Base-by-base conservation (phyloP, 2,797 vertebrate species). In the Myoxocephalus aenaeus region DNA sequence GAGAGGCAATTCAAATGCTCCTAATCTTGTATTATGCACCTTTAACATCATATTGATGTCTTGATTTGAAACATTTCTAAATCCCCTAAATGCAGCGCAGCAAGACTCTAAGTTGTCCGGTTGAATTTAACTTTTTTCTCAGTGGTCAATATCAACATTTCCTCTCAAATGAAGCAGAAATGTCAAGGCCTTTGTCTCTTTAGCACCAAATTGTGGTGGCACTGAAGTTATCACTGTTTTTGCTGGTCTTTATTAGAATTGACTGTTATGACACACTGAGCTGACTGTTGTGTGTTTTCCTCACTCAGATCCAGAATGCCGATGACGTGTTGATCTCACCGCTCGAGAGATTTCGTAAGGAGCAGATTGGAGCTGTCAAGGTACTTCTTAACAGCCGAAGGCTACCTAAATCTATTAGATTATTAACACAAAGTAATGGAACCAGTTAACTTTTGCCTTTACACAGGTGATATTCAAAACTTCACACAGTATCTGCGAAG, bases 301-400 rank as follows among this genome's bases (percentile, higher is more conserved):
- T 72, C 22, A 78, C 82, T 77, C 93, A 99, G 98, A 98, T 99
- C 91, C 98, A 99, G 91, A 99, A 99, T 8, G 97, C 98, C 25
- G 98, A 99, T 81, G 97, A 99, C 44, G 97, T 99, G 79, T 92
- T 99, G 93, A 99, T 99, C 92, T 96, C 97, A 7, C 98, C 98
- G 0, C 96, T 99, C 62, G 98, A 99, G 93, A 98, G 97, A 90
- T 99, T 99, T 93, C 96, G 98, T 42, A 99, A 99, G 93, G 98
- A 99, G 80, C 98, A 99, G 93, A 99, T 99, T 17, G 98, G 97
- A 65, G 98, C 97, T 56, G 98, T 97, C 63, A 99, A 99, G 96
- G 98, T 99, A 96, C 11, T 73, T 29, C 38, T 75, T n/a, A n/a
- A n/a, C n/a, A n/a, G n/a, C n/a, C n/a, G 0, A 64, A 53, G 27